These are phyloP conservation scores for Apostichopus japonicus DNA, from an alignment of 35 echinoderm and acorn worm genomes.

Conservation along the genomic window DNA sequence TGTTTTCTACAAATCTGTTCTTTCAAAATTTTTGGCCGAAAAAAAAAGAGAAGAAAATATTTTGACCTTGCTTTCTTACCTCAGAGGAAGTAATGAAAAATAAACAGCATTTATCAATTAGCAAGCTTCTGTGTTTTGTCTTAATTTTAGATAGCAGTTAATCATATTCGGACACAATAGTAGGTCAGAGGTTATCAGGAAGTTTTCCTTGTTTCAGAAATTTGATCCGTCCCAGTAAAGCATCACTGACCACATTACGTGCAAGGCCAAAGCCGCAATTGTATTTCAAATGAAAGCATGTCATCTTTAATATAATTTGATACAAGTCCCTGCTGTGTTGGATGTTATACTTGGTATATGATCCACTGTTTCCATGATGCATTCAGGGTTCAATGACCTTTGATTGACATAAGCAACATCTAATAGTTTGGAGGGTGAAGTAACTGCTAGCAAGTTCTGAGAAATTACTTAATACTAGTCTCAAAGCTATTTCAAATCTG, in stretches of 20 bases:
- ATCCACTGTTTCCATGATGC: not conserved
- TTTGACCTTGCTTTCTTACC: no score
- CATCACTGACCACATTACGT: conserved; percentile 36
- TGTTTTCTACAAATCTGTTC: no score
- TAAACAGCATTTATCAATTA: no score
- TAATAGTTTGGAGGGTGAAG: not conserved
- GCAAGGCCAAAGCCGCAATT: conserved; percentile 47
- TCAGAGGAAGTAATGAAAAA: no score
- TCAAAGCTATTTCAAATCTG: not conserved
- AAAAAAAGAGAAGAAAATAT: no score
- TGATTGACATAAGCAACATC: not conserved
- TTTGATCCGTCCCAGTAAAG: not conserved
- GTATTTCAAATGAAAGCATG: conserved; percentile 16
- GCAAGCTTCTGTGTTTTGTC: no score
- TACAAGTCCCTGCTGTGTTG: conserved; percentile 25
- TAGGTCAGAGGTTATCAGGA: not conserved
- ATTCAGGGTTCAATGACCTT: conserved; percentile 16
- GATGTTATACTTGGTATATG: not conserved
- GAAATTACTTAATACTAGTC: not conserved
- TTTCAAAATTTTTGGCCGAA: no score
- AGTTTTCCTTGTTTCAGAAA: not conserved
- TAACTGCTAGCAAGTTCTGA: not conserved
- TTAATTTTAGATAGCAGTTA: no score
- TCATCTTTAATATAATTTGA: conserved; percentile 5
- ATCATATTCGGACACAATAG: not conserved